Percentiles rank a stretch among this genome's conserved stretches.
Evolutionary conservation across 2,797 vertebrate genomes (phyloP).

Genomic region (Glyptemys insculpta): DNA sequence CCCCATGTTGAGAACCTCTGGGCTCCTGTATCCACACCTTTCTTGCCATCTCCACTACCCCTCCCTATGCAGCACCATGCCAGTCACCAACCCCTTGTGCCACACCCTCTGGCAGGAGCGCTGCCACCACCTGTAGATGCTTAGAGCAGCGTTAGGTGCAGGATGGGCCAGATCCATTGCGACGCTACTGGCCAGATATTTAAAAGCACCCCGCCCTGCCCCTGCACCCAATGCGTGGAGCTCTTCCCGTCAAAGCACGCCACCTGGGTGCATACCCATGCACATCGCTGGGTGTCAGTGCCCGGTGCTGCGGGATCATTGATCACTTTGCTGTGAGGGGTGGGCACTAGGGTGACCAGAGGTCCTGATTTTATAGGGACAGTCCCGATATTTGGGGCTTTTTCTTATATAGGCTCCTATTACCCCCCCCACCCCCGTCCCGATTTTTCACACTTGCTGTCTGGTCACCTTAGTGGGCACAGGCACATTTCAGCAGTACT

Average conservation of each 20-base stretch:
- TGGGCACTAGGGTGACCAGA: too few relatives aligned
- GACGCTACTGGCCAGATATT: too few relatives aligned
- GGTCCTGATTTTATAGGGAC: too few relatives aligned
- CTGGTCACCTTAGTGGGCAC: too few relatives aligned
- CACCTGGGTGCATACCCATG: too few relatives aligned
- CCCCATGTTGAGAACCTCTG: neutral
- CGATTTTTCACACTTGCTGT: too few relatives aligned
- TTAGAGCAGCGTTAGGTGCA: neutral
- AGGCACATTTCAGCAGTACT: neutral
- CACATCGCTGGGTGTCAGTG: neutral
- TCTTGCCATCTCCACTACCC: fast-evolving
- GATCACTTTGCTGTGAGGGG: too few relatives aligned
- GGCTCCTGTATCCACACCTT: fast-evolving
- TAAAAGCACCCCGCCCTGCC: fast-evolving
- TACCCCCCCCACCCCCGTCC: too few relatives aligned
- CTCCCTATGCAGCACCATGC: fast-evolving
- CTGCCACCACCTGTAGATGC: fast-evolving
- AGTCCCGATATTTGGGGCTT: too few relatives aligned
- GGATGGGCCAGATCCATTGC: neutral
- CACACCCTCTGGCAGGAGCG: fast-evolving
- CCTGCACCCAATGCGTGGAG: neutral
- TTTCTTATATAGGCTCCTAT: too few relatives aligned
- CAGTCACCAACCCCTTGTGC: too few relatives aligned
- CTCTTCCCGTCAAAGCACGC: neutral
- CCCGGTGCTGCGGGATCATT: too few relatives aligned